Evolutionary conservation across 2,113 vertebrate genomes (phyloP), one percentile per base, ranked within the genome.

Genomic region (Leucopternis melanops): DNA sequence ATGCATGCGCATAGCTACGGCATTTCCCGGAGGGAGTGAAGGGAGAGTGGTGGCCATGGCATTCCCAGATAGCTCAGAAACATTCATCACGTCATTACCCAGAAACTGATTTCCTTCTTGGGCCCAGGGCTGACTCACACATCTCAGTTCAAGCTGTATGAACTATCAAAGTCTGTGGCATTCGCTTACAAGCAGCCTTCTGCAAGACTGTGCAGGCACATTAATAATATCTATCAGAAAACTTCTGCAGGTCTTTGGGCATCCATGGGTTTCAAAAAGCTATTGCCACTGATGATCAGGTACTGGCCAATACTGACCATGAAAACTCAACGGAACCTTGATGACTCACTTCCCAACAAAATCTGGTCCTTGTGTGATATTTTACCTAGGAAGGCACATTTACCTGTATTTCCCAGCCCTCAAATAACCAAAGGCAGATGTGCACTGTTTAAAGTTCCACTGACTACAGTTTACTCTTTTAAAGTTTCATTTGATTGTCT

Each of bases 1-100:
- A 38, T 8, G 27, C 45, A 52, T 6, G 44, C 81, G 78, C 0
- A 0, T 17, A 49, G 66, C 38, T 44, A 18, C 0, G 0, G 61
- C 49, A 55, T n/a, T 71, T 94, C 61, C 87, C 19, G 0, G n/a
- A 32, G 25, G 31, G 44, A 73, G 4, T 0, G 5, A 36, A 34
- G 45, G 47, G 69, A 84, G 23, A 67, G 26, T 1, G 10, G 63
- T 81, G 75, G 42, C 44, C 44, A 21, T 57, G 34, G 36, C 67
- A 75, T 91, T 95, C 78, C 90, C 78, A 91, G 52, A 80, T 22
- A 72, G 86, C 58, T 86, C 32, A 65, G 61, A 36, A 63, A 58
- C 49, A 44, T 69, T 57, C 16, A 65, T 15, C 27, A 8, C 20
- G 6, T 65, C 36, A 66, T 44, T 71, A 63, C 62, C 29, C 84